Conservation (phyloP, 2,888 invertebrate genomes). For the Axea sp. region DNA sequence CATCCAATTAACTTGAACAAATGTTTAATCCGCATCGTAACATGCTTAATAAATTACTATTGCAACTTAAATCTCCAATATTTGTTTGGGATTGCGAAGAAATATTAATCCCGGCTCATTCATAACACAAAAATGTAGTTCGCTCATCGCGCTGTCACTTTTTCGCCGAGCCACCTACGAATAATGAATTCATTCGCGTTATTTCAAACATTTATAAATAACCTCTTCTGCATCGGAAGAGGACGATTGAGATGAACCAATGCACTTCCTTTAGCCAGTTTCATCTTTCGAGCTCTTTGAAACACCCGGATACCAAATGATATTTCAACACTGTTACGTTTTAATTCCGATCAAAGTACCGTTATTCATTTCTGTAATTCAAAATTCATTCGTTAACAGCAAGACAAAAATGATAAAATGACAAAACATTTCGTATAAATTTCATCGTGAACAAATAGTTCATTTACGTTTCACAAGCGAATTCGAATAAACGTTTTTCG, state of each 20-base stretch:
- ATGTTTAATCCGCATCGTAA: slow-evolving; percentile 8
- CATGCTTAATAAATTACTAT: slow-evolving; percentile 11
- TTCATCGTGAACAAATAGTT: too few species aligned
- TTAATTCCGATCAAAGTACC: slow-evolving; percentile 23
- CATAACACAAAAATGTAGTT: slow-evolving; percentile 11
- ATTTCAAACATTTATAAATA: slow-evolving; percentile 46
- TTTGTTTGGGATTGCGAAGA: slow-evolving; percentile 6
- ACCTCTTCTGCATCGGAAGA: slow-evolving; percentile 35
- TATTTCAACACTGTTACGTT: too few species aligned
- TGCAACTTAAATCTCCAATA: not conserved
- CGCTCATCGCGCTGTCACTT: slow-evolving; percentile 14
- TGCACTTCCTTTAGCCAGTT: slow-evolving; percentile 46
- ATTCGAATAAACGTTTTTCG: too few species aligned
- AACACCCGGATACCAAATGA: slow-evolving; percentile 18
- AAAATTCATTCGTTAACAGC: slow-evolving; percentile 31
- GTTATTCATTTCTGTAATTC: slow-evolving; percentile 13
- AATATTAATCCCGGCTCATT: slow-evolving; percentile 12
- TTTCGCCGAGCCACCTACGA: slow-evolving; percentile 23
- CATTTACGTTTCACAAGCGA: too few species aligned
- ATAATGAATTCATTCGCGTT: slow-evolving; percentile 40
- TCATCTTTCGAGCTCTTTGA: slow-evolving; percentile 24
- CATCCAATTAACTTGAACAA: too few species aligned
- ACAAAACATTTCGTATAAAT: too few species aligned
- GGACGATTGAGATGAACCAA: slow-evolving; percentile 45
- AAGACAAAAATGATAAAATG: too few species aligned